These are phyloP conservation scores for Margarornis squamiger DNA, from an alignment of 2,797 vertebrate species.

Conservation along the genomic window DNA sequence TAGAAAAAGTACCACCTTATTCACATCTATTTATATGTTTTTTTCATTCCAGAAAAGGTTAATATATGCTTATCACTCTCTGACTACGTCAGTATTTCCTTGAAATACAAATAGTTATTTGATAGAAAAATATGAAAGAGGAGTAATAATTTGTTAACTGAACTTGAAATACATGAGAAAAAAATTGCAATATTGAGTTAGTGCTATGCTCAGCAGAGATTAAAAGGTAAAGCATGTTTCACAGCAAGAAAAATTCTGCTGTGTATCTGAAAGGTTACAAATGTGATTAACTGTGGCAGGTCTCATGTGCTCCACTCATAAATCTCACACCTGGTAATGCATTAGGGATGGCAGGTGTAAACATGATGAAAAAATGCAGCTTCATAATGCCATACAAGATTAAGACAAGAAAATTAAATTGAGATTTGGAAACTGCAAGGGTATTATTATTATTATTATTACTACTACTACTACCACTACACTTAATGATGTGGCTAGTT, in stretches of 20 bases:
- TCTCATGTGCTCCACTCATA: conserved; percentile 70
- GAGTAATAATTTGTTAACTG: neutral
- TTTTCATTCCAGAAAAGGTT: neutral
- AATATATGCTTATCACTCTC: neutral
- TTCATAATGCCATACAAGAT: conserved; percentile 49
- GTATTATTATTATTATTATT: neutral
- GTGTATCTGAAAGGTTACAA: conserved; percentile 71
- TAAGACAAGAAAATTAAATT: conserved; percentile 47
- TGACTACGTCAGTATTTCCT: neutral
- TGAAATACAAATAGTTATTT: neutral
- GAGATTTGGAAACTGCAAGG: neutral
- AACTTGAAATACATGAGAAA: neutral
- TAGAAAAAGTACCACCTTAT: neutral
- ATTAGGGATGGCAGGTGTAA: conserved; percentile 68
- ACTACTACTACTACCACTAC: neutral
- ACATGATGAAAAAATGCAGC: conserved; percentile 59
- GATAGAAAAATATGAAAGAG: neutral
- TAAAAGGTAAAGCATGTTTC: conserved; percentile 56
- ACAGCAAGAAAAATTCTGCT: conserved; percentile 62
- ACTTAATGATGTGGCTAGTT: neutral
- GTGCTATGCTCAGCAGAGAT: conserved; percentile 14
- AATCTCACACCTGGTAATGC: conserved; percentile 72
- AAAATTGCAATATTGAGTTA: neutral
- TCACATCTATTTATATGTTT: neutral
- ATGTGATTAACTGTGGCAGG: conserved; percentile 73